These are phyloP conservation scores for Drosophila subpulchrella DNA, from an alignment of 1,140 invertebrate species.

Conservation along the genomic window DNA sequence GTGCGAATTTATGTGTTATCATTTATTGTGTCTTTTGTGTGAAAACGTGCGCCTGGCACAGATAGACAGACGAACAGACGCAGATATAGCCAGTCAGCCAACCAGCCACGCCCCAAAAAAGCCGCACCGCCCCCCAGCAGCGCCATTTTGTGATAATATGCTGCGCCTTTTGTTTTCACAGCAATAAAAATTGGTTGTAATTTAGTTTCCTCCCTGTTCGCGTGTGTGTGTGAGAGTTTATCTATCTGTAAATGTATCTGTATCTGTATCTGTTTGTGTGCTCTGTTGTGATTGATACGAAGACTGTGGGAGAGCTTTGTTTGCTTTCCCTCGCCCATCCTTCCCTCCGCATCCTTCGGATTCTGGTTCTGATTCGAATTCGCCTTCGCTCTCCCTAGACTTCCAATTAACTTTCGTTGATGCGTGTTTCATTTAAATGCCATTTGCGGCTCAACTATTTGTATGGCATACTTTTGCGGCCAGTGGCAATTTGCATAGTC, in stretches of 20 bases:
- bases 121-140: slow-evolving; percentile 27
- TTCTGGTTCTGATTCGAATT: no score
- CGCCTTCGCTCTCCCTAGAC: slow-evolving; percentile 34
- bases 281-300: slow-evolving; percentile 70
- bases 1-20: slow-evolving; percentile 82
- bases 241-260: slow-evolving; percentile 15
- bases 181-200: slow-evolving; percentile 83
- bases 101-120: slow-evolving; percentile 59
- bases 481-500: slow-evolving; percentile 71
- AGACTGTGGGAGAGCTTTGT: slow-evolving; percentile 55
- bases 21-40: slow-evolving; percentile 80
- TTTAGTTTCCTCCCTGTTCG: slow-evolving; percentile 56
- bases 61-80: slow-evolving; percentile 18
- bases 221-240: slow-evolving; percentile 10
- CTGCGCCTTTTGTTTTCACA: slow-evolving; percentile 79
- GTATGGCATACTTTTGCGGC: slow-evolving; percentile 71
- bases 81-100: slow-evolving; percentile 15
- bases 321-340: slow-evolving; percentile 28
- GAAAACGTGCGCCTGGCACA: slow-evolving; percentile 66
- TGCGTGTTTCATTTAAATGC: slow-evolving; percentile 69
- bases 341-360: not conserved
- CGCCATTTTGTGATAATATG: slow-evolving; percentile 81
- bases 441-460: slow-evolving; percentile 55
- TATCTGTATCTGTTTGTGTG: slow-evolving; percentile 38
- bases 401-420: slow-evolving; percentile 81